These are phyloP conservation scores for Drosophila borealis DNA, from an alignment of 2,888 invertebrate genomes.

Conservation along the genomic window DNA sequence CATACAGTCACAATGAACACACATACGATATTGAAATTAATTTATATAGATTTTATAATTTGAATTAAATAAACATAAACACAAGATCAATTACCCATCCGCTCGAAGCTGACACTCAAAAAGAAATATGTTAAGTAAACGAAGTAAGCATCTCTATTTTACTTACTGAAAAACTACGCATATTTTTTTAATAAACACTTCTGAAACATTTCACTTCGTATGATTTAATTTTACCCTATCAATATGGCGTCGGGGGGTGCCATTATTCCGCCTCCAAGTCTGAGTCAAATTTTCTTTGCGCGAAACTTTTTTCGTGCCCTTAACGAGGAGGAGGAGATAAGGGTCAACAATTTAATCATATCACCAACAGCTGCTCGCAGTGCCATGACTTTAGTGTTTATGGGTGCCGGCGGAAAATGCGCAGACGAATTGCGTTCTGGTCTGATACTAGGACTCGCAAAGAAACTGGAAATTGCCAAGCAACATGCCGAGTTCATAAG, in stretches of 20 bases:
- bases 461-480: slow-evolving; percentile 55
- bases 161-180: slow-evolving; percentile 1
- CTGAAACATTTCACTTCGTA: background rate
- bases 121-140: slow-evolving; percentile 8
- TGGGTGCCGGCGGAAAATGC: slow-evolving; percentile 87
- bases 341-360: slow-evolving; percentile 33
- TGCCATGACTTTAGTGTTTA: slow-evolving; percentile 89
- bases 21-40: slow-evolving; percentile 16
- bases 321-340: slow-evolving; percentile 24
- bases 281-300: slow-evolving; percentile 51
- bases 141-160: slow-evolving; percentile 14
- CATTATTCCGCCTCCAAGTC: slow-evolving; percentile 27
- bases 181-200: background rate
- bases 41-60: background rate
- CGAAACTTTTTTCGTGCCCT: slow-evolving; percentile 56
- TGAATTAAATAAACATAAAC: too few species aligned
- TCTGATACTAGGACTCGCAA: slow-evolving; percentile 48
- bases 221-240: slow-evolving; percentile 6
- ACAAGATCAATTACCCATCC: too few species aligned
- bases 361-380: slow-evolving; percentile 87
- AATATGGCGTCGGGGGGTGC: slow-evolving; percentile 53
- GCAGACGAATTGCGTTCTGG: slow-evolving; percentile 58
- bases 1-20: too few species aligned
- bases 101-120: background rate
- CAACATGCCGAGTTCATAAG: slow-evolving; percentile 58